Percentiles rank a stretch among this genome's conserved stretches.
phyloP scores from a whole-genome alignment of 2,888 invertebrate genomes.

The Microctonus aethiopoides region DNA sequence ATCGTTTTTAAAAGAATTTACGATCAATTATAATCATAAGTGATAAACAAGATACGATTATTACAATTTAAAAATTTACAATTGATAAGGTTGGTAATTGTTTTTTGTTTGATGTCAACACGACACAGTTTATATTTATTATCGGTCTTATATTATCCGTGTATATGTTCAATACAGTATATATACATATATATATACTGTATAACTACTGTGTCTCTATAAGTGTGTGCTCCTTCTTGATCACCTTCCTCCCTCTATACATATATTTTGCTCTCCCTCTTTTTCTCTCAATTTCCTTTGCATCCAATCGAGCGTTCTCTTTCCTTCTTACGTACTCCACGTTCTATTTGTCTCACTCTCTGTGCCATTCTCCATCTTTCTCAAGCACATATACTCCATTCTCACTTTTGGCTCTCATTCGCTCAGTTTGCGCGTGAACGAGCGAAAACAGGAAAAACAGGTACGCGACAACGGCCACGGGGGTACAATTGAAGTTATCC shows the following conservation, averaged over 20 bases:
- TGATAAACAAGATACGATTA: neutral
- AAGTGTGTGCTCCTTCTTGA: conserved; percentile 6
- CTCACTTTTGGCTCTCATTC: conserved; percentile 19
- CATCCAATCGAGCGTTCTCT: neutral
- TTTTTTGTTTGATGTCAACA: neutral
- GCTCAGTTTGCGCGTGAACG: conserved; percentile 38
- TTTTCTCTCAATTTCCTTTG: neutral
- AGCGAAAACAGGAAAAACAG: conserved; percentile 49
- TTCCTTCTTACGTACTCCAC: neutral
- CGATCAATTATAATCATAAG: conserved; percentile 3
- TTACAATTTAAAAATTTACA: neutral
- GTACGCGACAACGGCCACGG: conserved; percentile 42
- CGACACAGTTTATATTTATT: conserved; percentile 13
- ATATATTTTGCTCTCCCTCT: neutral
- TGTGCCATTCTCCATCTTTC: conserved; percentile 3
- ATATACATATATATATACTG: no score
- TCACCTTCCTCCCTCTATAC: neutral
- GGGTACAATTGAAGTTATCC: conserved; percentile 34
- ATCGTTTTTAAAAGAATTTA: neutral
- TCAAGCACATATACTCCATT: conserved; percentile 12
- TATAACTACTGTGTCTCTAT: neutral
- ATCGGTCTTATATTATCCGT: no score
- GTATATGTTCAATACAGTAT: no score
- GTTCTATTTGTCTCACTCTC: conserved; percentile 21
- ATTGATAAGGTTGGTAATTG: neutral